phyloP scores from a whole-genome alignment of 35 echinoderm and acorn worm species.

The Apostichopus parvimensis region DNA sequence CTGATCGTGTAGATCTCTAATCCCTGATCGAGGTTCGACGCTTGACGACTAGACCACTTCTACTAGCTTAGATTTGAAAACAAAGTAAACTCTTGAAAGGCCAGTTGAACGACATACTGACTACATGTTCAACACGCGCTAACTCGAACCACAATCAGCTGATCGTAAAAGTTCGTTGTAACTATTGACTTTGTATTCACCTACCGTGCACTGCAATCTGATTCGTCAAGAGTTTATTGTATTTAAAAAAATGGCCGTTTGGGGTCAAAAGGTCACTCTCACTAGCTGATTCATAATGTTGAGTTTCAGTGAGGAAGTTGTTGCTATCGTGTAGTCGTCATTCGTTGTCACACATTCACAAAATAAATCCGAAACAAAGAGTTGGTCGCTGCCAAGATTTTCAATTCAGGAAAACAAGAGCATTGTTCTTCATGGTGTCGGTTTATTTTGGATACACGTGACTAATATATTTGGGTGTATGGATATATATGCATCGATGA shows the following conservation, averaged over 20 bases:
- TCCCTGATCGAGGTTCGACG: neutral
- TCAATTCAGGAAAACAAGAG: too few relatives aligned
- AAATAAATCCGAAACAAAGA: neutral
- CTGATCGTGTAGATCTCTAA: neutral
- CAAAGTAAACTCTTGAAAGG: too few relatives aligned
- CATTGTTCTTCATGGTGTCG: too few relatives aligned
- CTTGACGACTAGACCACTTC: neutral
- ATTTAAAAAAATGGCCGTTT: slow-evolving; percentile 1
- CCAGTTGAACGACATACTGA: too few relatives aligned
- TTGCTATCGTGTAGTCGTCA: neutral
- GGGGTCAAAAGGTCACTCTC: slow-evolving; percentile 7
- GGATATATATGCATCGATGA: too few relatives aligned
- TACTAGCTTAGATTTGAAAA: too few relatives aligned
- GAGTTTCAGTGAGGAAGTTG: neutral
- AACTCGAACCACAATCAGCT: neutral
- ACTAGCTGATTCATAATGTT: neutral
- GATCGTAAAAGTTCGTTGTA: slow-evolving; percentile 3
- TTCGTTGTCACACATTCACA: neutral
- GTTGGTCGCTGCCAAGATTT: neutral
- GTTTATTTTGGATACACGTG: too few relatives aligned
- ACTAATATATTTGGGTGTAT: too few relatives aligned
- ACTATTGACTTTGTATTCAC: slow-evolving; percentile 13
- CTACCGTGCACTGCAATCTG: neutral
- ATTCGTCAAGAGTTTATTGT: slow-evolving; percentile 52
- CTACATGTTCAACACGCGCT: too few relatives aligned